Percentiles rank a stretch among this genome's conserved stretches.
Conservation (phyloP, 2,113 vertebrate genomes). For the Bos indicus region DNA sequence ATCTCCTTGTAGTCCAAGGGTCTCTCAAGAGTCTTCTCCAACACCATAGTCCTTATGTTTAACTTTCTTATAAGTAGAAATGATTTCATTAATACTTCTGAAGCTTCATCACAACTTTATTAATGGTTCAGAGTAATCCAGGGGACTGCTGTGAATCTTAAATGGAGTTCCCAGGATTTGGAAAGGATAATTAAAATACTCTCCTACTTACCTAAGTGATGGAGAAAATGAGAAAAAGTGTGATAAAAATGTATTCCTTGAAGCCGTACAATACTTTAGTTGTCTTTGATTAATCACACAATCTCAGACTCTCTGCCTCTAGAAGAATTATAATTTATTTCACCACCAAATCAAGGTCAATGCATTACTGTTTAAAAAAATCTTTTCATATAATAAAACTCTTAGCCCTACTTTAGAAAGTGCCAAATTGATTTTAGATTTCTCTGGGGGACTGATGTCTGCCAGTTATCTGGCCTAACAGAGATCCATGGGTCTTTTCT, state of each 20-base stretch:
- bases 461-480: neutral
- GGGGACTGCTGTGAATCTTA: neutral
- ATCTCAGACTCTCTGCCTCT: neutral
- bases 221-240: neutral
- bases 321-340: neutral
- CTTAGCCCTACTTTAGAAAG: neutral
- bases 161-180: neutral
- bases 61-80: neutral
- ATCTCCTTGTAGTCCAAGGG: neutral
- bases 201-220: neutral
- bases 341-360: neutral
- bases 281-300: neutral
- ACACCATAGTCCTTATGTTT: neutral
- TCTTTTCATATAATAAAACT: neutral
- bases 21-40: neutral
- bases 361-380: neutral
- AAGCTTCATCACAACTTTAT: neutral
- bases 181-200: neutral
- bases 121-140: neutral
- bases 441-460: neutral
- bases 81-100: neutral
- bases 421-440: neutral
- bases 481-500: accelerated
- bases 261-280: neutral
- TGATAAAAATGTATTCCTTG: neutral